phyloP scores from a whole-genome alignment of 2,113 vertebrate species.

The Ctenodactylus gundi region DNA sequence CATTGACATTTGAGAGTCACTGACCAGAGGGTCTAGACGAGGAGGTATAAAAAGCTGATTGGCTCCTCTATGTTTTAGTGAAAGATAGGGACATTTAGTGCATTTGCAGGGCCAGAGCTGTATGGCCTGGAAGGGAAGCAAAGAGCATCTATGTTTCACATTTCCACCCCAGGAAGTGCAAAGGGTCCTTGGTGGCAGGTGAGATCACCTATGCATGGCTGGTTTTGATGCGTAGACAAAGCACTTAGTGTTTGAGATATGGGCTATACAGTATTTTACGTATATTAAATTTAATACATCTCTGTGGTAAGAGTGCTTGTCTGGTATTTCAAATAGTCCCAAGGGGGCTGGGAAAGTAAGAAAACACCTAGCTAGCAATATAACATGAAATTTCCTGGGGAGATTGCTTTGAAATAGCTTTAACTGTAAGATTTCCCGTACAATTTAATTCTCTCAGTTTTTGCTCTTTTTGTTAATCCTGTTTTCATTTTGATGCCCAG shows the following conservation, averaged over 20 bases:
- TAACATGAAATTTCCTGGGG: background rate
- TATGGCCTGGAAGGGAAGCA: background rate
- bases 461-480: conserved; percentile 34
- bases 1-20: background rate
- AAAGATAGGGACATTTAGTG: background rate
- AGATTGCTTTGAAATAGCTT: background rate
- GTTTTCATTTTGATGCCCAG: conserved; percentile 6
- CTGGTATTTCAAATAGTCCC: conserved; percentile 53
- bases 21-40: background rate
- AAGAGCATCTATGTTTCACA: background rate
- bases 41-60: background rate
- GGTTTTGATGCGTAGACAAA: background rate
- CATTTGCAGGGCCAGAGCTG: background rate
- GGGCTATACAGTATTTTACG: background rate
- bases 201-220: background rate
- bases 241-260: background rate
- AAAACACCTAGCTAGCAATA: conserved; percentile 11
- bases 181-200: background rate
- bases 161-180: background rate
- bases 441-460: conserved; percentile 54
- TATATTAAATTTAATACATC: conserved; percentile 19
- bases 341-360: background rate
- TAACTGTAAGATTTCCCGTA: conserved; percentile 12
- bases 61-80: background rate
- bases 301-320: conserved; percentile 26